phyloP scores from a whole-genome alignment of 2,797 vertebrate species.

The Leuciscus waleckii region DNA sequence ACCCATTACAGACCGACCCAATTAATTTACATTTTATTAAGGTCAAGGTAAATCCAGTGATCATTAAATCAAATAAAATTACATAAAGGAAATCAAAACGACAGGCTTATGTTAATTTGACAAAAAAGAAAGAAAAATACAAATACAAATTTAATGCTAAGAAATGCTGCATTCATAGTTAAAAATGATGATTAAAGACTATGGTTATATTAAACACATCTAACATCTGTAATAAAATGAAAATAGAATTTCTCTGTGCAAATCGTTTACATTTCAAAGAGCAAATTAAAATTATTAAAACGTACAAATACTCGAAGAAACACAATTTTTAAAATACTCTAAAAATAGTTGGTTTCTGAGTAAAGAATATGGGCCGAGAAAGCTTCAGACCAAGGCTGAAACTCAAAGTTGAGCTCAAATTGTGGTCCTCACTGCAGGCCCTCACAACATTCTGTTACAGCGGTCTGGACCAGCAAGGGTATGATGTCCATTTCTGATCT shows the following conservation, averaged over 20 bases:
- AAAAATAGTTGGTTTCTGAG: conserved; percentile 33
- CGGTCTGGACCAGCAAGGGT: not conserved
- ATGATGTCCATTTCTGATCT: not conserved
- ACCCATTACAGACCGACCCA: not conserved
- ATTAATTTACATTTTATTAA: not conserved
- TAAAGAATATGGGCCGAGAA: conserved; percentile 9
- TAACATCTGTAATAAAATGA: conserved; percentile 33
- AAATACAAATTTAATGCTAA: not conserved
- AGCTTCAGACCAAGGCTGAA: conserved; percentile 20
- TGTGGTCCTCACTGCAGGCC: not conserved
- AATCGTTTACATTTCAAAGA: conserved; percentile 53
- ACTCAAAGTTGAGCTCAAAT: not conserved
- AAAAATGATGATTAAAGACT: conserved; percentile 7
- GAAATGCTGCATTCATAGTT: not conserved
- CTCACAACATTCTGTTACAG: not conserved
- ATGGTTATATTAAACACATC: conserved; percentile 11
- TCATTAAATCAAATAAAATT: conserved; percentile 16
- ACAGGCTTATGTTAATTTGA: not conserved
- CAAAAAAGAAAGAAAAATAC: not conserved
- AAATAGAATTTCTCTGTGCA: conserved; percentile 57
- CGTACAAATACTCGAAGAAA: conserved; percentile 50
- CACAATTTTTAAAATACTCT: conserved; percentile 33
- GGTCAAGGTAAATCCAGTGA: conserved; percentile 26
- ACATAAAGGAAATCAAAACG: not conserved
- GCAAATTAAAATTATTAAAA: conserved; percentile 52